A percentile compares a stretch with the other conserved stretches of the same genome.
Evolutionary conservation across 1,140 invertebrate species (phyloP).

Genomic region (Saccostrea glomerata): DNA sequence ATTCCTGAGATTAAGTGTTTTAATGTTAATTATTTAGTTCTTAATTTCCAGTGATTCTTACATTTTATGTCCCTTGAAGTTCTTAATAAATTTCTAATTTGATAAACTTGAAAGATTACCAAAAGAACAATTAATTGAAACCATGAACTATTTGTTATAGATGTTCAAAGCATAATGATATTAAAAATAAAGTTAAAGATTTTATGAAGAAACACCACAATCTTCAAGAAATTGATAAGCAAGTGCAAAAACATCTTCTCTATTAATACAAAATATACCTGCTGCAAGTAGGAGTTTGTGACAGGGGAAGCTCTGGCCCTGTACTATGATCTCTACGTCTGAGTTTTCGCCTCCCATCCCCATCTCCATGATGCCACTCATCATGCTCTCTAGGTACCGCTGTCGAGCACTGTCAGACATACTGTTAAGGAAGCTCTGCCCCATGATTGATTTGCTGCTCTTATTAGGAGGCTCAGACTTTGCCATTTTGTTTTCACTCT

Average conservation of each 20-base stretch:
- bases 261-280: no score
- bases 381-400: conserved; percentile 35
- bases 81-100: no score
- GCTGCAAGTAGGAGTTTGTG: conserved; percentile 64
- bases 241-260: no score
- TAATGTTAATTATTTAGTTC: background rate
- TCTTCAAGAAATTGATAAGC: no score
- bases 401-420: conserved; percentile 7
- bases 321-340: conserved; percentile 61
- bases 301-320: conserved; percentile 62
- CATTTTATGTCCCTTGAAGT: no score
- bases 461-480: background rate
- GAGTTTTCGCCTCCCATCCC: conserved; percentile 51
- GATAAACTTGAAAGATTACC: no score
- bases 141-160: no score
- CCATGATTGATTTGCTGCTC: background rate
- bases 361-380: conserved; percentile 45
- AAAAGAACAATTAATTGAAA: no score
- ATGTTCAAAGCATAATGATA: no score
- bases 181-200: no score
- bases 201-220: no score
- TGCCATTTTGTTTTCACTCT: background rate
- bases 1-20: background rate
- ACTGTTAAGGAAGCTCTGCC: background rate
- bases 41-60: background rate